Percentiles rank a stretch among this genome's conserved stretches.
Conservation (phyloP, 2,888 invertebrate species). For the Chironomus riparius region DNA sequence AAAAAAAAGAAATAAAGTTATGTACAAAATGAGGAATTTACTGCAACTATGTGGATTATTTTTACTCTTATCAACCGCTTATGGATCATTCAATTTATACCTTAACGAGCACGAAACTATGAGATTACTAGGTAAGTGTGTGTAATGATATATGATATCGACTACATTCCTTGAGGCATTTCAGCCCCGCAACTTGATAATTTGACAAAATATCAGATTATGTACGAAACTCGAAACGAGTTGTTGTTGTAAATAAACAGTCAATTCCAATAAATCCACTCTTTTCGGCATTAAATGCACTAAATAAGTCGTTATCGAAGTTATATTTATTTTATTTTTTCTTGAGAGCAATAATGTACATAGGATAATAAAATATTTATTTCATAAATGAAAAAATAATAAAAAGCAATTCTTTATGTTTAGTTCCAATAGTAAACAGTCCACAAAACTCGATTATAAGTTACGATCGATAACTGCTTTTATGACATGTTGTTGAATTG, state of each 20-base stretch:
- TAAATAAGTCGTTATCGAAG: background rate
- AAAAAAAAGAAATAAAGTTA: background rate
- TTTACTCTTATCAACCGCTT: background rate
- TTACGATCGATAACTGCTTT: slow-evolving; percentile 4
- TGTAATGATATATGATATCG: background rate
- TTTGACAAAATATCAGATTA: background rate
- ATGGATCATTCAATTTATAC: background rate
- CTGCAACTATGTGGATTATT: background rate
- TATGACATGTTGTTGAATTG: slow-evolving; percentile 9
- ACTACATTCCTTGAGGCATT: background rate
- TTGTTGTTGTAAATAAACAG: background rate
- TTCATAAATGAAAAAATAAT: no score
- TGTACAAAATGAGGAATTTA: background rate
- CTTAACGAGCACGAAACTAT: slow-evolving; percentile 18
- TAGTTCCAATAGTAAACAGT: background rate
- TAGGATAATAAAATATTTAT: background rate
- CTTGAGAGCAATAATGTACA: background rate
- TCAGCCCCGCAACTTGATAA: background rate
- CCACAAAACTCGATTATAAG: background rate
- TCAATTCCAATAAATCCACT: no score
- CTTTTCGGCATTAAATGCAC: background rate
- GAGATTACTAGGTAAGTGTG: slow-evolving; percentile 14
- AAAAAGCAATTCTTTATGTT: background rate
- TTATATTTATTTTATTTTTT: no score
- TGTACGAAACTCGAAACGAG: background rate